Evolutionary conservation across 2,113 vertebrate species (phyloP).

Genomic region (Microtus ochrogaster): DNA sequence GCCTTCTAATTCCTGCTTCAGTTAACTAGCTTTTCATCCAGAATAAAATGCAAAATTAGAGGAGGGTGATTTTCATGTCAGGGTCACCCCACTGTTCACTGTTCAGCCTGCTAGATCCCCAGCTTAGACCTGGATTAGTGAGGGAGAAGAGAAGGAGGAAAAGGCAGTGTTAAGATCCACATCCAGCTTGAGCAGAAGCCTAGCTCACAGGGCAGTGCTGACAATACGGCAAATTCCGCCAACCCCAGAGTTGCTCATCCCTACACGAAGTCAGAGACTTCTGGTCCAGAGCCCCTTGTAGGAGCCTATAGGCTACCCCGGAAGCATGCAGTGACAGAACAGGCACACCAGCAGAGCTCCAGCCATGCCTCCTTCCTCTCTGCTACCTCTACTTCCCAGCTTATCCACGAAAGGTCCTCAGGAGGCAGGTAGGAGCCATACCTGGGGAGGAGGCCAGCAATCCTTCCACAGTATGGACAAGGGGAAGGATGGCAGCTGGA

Average conservation of each 20-base stretch:
- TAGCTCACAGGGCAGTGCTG: too few species aligned
- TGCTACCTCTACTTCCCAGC: background rate
- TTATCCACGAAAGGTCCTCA: background rate
- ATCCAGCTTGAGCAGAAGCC: background rate
- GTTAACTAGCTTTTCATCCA: background rate
- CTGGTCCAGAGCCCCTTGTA: background rate
- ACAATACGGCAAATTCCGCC: background rate
- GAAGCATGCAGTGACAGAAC: background rate
- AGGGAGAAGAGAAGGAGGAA: background rate
- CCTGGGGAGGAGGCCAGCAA: background rate
- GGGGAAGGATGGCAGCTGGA: background rate
- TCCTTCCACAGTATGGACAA: background rate
- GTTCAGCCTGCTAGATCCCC: background rate
- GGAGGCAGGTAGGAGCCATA: background rate
- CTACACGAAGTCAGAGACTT: accelerated
- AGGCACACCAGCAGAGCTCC: accelerated
- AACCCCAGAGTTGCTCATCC: background rate
- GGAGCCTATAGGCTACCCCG: accelerated
- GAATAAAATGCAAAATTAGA: background rate
- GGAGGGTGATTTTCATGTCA: background rate
- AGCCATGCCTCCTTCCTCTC: background rate
- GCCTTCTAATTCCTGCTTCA: background rate
- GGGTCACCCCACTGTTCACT: background rate
- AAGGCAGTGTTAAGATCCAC: accelerated
- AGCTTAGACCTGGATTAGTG: background rate